Conservation (phyloP, 2,797 vertebrate genomes). For the Sebastiscus albofasciatus region DNA sequence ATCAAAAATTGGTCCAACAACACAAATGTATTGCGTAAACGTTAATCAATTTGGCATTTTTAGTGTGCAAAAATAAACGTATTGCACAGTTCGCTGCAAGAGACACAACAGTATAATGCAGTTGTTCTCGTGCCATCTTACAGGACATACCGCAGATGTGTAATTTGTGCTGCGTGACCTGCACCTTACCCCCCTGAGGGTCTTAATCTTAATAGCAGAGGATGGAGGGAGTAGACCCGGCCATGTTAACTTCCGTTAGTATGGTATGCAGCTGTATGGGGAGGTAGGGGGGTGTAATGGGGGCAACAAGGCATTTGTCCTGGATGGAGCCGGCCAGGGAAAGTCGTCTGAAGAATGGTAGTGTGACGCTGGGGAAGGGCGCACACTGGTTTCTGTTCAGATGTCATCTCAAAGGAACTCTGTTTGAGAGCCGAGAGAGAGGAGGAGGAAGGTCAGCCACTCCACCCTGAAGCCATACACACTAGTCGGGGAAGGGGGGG, state of each 20-base stretch:
- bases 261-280: slow-evolving; percentile 64
- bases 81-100: neutral
- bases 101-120: neutral
- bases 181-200: slow-evolving; percentile 58
- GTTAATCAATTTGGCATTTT: too few species aligned
- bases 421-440: slow-evolving; percentile 59
- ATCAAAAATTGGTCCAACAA: too few species aligned
- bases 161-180: slow-evolving; percentile 74
- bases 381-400: slow-evolving; percentile 75
- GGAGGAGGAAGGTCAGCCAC: slow-evolving; percentile 66
- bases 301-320: slow-evolving; percentile 56
- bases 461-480: slow-evolving; percentile 27
- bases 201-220: slow-evolving; percentile 76
- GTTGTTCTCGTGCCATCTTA: slow-evolving; percentile 50
- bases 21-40: too few species aligned
- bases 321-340: slow-evolving; percentile 44
- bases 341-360: slow-evolving; percentile 41
- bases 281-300: slow-evolving; percentile 11
- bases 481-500: neutral
- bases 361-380: slow-evolving; percentile 13
- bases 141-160: slow-evolving; percentile 67
- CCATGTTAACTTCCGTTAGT: slow-evolving; percentile 67
- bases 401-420: slow-evolving; percentile 76
- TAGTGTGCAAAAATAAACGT: neutral
- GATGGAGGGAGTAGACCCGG: slow-evolving; percentile 60